A percentile compares a stretch with the other conserved stretches of the same genome.
Evolutionary conservation across 2,113 vertebrate species (phyloP).

Genomic region (Centropristis striata): DNA sequence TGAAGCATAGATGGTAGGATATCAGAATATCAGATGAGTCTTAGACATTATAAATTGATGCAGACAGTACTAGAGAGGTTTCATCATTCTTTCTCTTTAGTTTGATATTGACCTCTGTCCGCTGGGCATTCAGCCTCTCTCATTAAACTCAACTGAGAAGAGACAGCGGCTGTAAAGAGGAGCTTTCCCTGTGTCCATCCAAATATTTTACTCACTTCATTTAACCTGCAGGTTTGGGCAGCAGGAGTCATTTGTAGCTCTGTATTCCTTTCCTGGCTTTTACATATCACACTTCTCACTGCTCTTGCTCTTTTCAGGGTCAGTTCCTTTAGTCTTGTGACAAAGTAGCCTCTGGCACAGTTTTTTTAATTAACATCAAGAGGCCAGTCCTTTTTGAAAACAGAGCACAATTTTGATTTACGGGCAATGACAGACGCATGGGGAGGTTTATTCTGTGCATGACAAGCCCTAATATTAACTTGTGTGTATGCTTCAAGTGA

Average conservation of each 20-base stretch:
- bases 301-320: not conserved
- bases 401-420: not conserved
- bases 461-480: not conserved
- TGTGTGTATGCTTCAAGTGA: no score
- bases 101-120: slow-evolving; percentile 26
- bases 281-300: not conserved
- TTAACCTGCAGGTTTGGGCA: slow-evolving; percentile 17
- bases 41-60: slow-evolving; percentile 37
- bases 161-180: slow-evolving; percentile 9
- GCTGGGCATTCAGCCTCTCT: slow-evolving; percentile 26
- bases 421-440: not conserved
- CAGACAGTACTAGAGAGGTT: not conserved
- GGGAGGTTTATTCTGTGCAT: not conserved
- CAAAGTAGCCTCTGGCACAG: not conserved
- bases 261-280: slow-evolving; percentile 7
- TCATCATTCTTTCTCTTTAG: slow-evolving; percentile 46
- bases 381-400: not conserved
- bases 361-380: not conserved
- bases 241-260: not conserved
- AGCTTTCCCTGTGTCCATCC: not conserved
- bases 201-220: not conserved
- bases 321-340: not conserved
- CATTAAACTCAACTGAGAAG: slow-evolving; percentile 36
- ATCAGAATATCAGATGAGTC: slow-evolving; percentile 13
- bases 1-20: slow-evolving; percentile 4